Base-by-base conservation (phyloP, 1,140 invertebrate species). In the Brachionus calyciflorus region DNA sequence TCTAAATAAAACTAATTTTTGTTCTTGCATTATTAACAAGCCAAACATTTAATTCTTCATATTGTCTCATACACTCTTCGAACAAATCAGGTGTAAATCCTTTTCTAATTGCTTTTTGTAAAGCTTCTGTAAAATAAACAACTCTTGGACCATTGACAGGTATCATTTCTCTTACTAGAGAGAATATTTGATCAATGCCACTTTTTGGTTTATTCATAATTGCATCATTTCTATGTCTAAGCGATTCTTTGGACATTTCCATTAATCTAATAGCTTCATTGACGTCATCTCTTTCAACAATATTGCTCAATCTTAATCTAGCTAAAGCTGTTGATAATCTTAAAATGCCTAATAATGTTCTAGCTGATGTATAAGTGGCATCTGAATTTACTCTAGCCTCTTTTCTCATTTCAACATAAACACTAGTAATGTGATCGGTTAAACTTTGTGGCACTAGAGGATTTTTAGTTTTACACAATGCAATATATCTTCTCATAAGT, bases 1-100 rank as follows among this genome's bases (percentile, higher is more conserved):
- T 41, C 7, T 73, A 75, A 14, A 78, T 73, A 33, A 78, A 40
- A 14, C 24, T 48, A 17, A 78, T 77, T 37, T 68, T 69, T 1
- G 78, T 78, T 33, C 60, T 48, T 9, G 37, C 40, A 48, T 55
- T 30, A 85, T 96, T 97, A 53, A 97, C 89, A 82, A 93, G 92
- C 94, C 94, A 97, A 0, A 98, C 91, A 82, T 97, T 96, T 2
- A 96, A 86, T 80, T 92, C 90, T 85, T 98, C 95, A 81, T 98
- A 98, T 80, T 94, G 90, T 79, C 95, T 92, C 79, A 98, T 91
- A 80, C 93, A 94, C 26, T 91, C 89, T 77, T 95, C 90, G 77
- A 98, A 88, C 84, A 94, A 90, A 80, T 92, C 90, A 0, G 90
- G 91, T 80, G 91, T 94, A 84, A 92, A 96, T 48, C 95, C 95